Evolutionary conservation across 2,888 invertebrate genomes (phyloP), one percentile per base, ranked within the genome.

Genomic region (Belgica antarctica): DNA sequence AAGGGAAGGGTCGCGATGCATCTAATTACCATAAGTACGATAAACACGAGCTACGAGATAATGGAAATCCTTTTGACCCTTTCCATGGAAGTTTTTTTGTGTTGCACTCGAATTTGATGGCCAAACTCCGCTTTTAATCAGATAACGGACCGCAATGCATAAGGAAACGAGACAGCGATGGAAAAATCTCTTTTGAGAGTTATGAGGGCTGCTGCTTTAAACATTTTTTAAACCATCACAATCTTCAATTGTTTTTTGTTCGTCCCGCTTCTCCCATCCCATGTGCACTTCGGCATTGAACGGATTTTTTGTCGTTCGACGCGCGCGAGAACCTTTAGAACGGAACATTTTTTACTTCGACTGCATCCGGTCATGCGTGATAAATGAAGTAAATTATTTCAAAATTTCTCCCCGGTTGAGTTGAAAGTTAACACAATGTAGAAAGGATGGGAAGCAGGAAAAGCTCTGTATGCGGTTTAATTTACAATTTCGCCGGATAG

Each of bases 11-110:
- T 31, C 57, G 27, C 36, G 34, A 70, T 70, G 68, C 68, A 70
- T 70, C 59, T 46, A 59, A 70, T 70, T 70, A 70, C 36, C 70
- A 70, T 70, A 70, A 70, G 70, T 41, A 70, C 70, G 70, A 70
- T 70, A 41, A 70, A 70, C 70, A 70, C 70, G 70, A 70, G 70
- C 70, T 70, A 70, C 27, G 57, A 31, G 68, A 68, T 68, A 68
- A 68, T 68, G 68, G 31, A 34, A 59, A 59, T 27, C 27, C 59
- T 31, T 68, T n/a, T 52, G 68, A 68, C 68, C 68, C 68, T 57
- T 57, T 46, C 25, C 10, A 5, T 65, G 19, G n/a, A 27, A 59
- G 25, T n/a, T 59, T 59, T 59, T 59, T 27, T 27, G 25, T 27
- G 19, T 3, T 52, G 52, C 24, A 22, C 8, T 22, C 24, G 24